phyloP scores from a whole-genome alignment of 92 coral and sea anemone genomes.

The Epizoanthus ramosus region DNA sequence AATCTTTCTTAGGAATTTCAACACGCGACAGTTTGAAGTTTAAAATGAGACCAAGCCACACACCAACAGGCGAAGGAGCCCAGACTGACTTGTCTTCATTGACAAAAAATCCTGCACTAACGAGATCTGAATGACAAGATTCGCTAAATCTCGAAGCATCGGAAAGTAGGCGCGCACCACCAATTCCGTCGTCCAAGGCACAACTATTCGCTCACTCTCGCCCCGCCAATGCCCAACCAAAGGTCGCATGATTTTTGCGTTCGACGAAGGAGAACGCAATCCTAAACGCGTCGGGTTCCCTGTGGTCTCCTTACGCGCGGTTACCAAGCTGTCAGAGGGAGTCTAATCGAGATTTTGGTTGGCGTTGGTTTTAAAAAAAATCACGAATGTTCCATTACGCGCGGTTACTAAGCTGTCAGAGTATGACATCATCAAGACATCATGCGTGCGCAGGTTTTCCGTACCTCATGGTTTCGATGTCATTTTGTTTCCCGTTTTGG shows the following conservation, averaged over 20 bases:
- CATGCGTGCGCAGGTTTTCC: no score
- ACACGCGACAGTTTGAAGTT: constrained; percentile 11
- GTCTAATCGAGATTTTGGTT: no score
- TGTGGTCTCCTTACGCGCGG: no score
- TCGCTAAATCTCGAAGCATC: constrained; percentile 26
- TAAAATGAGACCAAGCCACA: constrained; percentile 20
- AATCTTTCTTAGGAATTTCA: constrained; percentile 1
- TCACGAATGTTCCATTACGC: no score
- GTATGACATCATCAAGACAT: no score
- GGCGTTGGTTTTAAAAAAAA: no score
- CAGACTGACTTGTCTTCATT: constrained; percentile 51
- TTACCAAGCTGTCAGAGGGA: no score
- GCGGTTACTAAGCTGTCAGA: no score
- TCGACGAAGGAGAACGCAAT: no score
- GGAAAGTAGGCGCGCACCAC: constrained; percentile 5
- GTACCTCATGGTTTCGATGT: no score
- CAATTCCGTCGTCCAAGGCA: constrained; percentile 53
- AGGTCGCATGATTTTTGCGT: constrained; percentile 43
- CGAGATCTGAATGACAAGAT: constrained; percentile 29
- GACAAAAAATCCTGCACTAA: constrained; percentile 42
- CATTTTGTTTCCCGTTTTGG: no score
- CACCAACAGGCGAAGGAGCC: constrained; percentile 41
- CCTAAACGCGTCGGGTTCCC: no score
- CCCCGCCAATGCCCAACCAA: constrained; percentile 47
- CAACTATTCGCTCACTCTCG: constrained; percentile 39